Base-by-base conservation (phyloP, 2,113 vertebrate species). In the Caretta caretta region DNA sequence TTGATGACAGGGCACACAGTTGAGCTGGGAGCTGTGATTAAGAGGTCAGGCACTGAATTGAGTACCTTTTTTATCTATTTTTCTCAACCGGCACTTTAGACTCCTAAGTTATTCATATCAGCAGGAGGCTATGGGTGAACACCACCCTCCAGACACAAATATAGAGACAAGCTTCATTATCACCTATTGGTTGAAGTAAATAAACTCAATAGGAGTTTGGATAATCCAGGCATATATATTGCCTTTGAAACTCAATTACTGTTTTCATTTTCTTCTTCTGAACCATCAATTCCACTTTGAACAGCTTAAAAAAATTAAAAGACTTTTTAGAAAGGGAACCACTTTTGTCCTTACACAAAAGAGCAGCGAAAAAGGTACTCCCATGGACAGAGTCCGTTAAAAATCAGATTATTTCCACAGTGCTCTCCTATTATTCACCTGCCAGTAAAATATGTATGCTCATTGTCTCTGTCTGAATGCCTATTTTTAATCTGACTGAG, bases 391-490 rank as follows among this genome's bases (percentile, higher is more conserved):
- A 96, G 98, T 54, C 98, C 91, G 80, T 99, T 99, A 97, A 99
- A 99, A 99, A 99, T 99, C 99, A 98, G 98, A 99, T 99, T 99
- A 99, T 98, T 99, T 99, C 99, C 98, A 99, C 97, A 98, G 98
- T 97, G 96, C 98, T 99, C 98, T 98, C 96, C 98, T 98, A 99
- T 99, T 99, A 98, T 99, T 98, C 98, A 99, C 98, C 99, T 99
- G 99, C 98, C 99, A 99, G 99, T 99, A 99, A 99, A 99, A 98
- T 99, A 99, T 98, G 99, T 99, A 98, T 98, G 97, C 93, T 97
- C 97, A 98, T 99, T 99, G 99, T 99, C 98, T 98, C 83, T 78
- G 83, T 94, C 49, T 99, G 98, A 99, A 99, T 99, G 98, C 98
- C 97, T 98, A 96, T 99, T 99, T 99, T 98, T 98, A 72, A 98